These are phyloP conservation scores for Urophycis tenuis DNA, from an alignment of 2,797 vertebrate species.

Conservation along the genomic window DNA sequence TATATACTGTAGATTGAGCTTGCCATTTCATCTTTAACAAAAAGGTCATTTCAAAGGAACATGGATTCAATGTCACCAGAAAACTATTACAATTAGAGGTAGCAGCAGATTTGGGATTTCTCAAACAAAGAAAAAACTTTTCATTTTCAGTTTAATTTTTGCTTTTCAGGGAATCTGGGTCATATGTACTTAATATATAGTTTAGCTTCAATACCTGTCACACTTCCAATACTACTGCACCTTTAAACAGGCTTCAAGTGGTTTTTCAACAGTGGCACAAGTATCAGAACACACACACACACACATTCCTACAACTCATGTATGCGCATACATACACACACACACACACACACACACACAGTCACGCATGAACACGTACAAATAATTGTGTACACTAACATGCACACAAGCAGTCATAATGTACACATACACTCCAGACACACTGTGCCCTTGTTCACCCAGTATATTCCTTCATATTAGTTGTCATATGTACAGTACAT, in stretches of 20 bases:
- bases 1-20: conserved; percentile 61
- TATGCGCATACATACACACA: conserved; percentile 19
- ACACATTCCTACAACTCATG: conserved; percentile 13
- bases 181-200: conserved; percentile 61
- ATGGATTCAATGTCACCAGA: conserved; percentile 51
- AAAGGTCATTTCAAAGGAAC: conserved; percentile 73
- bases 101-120: conserved; percentile 89
- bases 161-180: conserved; percentile 51
- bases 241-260: conserved; percentile 69
- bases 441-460: conserved; percentile 40
- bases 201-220: conserved; percentile 52
- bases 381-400: conserved; percentile 16
- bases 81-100: conserved; percentile 87
- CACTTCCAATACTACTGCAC: conserved; percentile 63
- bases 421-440: conserved; percentile 29
- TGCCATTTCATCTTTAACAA: conserved; percentile 47
- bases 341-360: conserved; percentile 9
- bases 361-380: conserved; percentile 20
- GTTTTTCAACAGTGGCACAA: conserved; percentile 64
- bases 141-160: conserved; percentile 60
- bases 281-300: conserved; percentile 49
- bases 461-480: conserved; percentile 59
- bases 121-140: conserved; percentile 40
- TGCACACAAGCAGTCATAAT: conserved; percentile 13
- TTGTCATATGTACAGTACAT: conserved; percentile 35